These are phyloP conservation scores for Heterocephalus glaber DNA, from an alignment of 2,113 vertebrate genomes.

Conservation along the genomic window DNA sequence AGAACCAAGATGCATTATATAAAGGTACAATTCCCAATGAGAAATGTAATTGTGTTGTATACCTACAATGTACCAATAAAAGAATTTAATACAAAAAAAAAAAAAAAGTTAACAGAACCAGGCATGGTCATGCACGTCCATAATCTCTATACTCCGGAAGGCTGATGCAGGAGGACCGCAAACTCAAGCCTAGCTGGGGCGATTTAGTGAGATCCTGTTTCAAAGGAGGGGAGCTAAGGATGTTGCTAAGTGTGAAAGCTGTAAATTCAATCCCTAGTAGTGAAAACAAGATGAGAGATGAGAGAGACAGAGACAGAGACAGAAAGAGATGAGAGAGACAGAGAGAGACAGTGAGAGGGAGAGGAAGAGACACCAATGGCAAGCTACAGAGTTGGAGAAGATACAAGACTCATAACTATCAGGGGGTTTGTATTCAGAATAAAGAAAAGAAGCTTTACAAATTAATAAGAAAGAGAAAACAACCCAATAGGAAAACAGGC, in stretches of 20 bases:
- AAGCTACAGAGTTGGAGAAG: neutral
- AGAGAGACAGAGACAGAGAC: no score
- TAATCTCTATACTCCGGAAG: neutral
- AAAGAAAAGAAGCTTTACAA: neutral
- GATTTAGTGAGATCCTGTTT: neutral
- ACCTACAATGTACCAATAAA: no score
- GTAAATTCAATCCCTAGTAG: neutral
- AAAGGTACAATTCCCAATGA: no score
- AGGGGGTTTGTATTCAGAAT: neutral
- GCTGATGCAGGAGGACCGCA: neutral
- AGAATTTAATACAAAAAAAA: no score
- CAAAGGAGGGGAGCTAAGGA: neutral
- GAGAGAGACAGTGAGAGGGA: no score
- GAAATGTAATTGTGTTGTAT: no score
- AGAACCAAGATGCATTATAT: no score
- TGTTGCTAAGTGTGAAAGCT: neutral
- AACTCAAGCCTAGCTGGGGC: neutral
- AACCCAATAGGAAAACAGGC: neutral
- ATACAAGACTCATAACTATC: neutral
- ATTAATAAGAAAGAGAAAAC: conserved; percentile 27
- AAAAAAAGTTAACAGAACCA: neutral
- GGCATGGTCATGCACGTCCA: neutral
- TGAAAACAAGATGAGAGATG: neutral
- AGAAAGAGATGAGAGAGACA: no score
- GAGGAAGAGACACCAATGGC: neutral